Evolutionary conservation across 2,888 invertebrate genomes (phyloP), one percentile per base, ranked within the genome.

Genomic region (Hydrotaea cyrtoneurina): DNA sequence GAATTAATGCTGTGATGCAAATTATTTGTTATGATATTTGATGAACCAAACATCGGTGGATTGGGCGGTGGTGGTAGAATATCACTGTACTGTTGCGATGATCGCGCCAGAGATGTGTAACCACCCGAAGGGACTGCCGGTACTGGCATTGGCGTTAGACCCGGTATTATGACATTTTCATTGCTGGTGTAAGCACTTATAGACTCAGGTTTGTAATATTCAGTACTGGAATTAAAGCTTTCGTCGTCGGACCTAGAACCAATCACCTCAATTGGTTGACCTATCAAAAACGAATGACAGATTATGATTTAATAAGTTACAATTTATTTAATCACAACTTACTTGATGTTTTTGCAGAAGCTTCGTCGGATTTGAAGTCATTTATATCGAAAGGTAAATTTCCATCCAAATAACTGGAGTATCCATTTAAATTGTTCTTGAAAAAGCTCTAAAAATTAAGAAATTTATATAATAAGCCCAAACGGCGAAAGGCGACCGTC

Each of bases 371-470:
- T 85, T 92, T 92, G 73, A 93, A 93, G 85, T 93, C 93, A 82
- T 92, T 92, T 78, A 94, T 92, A 86, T 93, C 94, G 89, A 95
- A 95, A 31, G 94, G 94, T 87, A 95, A 92, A 86, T 94, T 94
- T 64, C 94, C 94, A 86, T 95, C 95, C 89, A 95, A 93, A 88
- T 95, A 95, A 87, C 95, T 95, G 4, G 94, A 93, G 87, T 94
- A 95, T 59, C 95, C 95, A 88, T 94, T 94, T 8, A 92, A 88
- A 23, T 88, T 86, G 57, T 85, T 89, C 82, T 91, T 91, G 71
- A 92, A 92, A 46, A 92, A 82, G 83, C 86, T 91, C 92, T 92
- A 55, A 2, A 79, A 80, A 39, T 39, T 13, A 39, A 46, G 23
- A 17, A 50, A n/a, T 66, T 39, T 55, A 57, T 8, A 59, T 73